phyloP scores from a whole-genome alignment of 2,113 vertebrate species.

The Anseranas semipalmata region DNA sequence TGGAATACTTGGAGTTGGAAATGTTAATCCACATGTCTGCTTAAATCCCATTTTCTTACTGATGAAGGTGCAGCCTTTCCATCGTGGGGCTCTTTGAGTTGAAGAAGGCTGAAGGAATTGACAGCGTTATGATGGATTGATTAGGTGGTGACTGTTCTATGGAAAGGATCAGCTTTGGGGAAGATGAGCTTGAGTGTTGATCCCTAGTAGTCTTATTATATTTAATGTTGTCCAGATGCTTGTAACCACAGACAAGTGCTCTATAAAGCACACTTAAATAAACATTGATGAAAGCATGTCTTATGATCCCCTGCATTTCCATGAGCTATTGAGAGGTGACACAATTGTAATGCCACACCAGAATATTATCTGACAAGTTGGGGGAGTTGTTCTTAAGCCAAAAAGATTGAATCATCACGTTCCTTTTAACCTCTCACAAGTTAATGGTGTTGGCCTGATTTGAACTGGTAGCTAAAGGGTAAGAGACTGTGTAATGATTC shows the following conservation, averaged over 20 bases:
- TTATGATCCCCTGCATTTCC: slow-evolving; percentile 33
- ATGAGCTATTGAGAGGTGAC: slow-evolving; percentile 37
- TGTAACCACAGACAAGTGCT: neutral
- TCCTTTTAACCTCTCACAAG: slow-evolving; percentile 50
- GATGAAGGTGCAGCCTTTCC: neutral
- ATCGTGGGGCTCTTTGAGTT: neutral
- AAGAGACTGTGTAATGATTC: neutral
- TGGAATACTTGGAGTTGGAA: neutral
- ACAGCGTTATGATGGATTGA: neutral
- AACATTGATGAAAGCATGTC: neutral
- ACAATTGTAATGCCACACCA: slow-evolving; percentile 45
- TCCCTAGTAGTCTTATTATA: neutral
- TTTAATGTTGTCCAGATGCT: neutral
- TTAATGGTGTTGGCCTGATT: neutral
- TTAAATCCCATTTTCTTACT: neutral
- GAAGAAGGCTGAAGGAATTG: neutral
- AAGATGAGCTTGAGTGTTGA: neutral
- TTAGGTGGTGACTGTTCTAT: neutral
- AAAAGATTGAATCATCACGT: slow-evolving; percentile 38
- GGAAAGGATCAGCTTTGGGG: neutral
- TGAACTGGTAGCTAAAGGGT: slow-evolving; percentile 6
- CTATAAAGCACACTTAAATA: slow-evolving; percentile 1
- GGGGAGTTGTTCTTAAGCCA: slow-evolving; percentile 19
- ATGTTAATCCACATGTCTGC: neutral
- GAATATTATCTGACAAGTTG: slow-evolving; percentile 24